Evolutionary conservation across 2,113 vertebrate genomes (phyloP).

Genomic region (Pomatostomus ruficeps): DNA sequence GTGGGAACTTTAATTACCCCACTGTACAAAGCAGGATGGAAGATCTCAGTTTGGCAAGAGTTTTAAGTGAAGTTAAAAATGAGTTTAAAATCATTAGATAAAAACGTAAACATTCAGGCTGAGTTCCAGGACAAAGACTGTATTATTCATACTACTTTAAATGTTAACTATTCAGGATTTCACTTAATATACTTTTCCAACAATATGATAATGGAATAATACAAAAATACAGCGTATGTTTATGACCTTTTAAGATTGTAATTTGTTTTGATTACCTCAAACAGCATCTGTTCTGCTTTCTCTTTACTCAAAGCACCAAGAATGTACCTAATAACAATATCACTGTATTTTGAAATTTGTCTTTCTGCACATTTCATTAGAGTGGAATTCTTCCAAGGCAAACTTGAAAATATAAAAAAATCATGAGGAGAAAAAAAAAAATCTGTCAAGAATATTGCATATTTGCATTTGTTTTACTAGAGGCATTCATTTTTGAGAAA

Average conservation of each 20-base stretch:
- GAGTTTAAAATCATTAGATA: neutral
- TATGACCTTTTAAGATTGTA: conserved; percentile 19
- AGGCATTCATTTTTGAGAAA: neutral
- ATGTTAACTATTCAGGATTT: neutral
- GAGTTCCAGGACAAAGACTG: neutral
- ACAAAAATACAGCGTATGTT: conserved; percentile 10
- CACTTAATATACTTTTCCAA: neutral
- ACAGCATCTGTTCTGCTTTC: conserved; percentile 45
- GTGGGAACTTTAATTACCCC: neutral
- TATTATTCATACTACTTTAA: neutral
- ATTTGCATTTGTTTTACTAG: neutral
- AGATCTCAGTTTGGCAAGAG: neutral
- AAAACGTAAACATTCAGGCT: neutral
- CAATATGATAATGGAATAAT: neutral
- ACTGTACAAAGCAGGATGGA: neutral
- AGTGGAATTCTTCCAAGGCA: neutral
- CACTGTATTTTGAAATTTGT: neutral
- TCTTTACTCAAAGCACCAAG: neutral
- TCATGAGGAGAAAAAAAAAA: neutral
- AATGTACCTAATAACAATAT: neutral
- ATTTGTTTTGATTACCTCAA: conserved; percentile 53
- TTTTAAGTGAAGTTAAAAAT: neutral
- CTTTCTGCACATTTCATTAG: neutral
- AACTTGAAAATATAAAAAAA: neutral
- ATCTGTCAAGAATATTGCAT: neutral